Percentiles rank a stretch among this genome's conserved stretches.
phyloP scores from a whole-genome alignment of 2,888 invertebrate species.

The Orthosia incerta region DNA sequence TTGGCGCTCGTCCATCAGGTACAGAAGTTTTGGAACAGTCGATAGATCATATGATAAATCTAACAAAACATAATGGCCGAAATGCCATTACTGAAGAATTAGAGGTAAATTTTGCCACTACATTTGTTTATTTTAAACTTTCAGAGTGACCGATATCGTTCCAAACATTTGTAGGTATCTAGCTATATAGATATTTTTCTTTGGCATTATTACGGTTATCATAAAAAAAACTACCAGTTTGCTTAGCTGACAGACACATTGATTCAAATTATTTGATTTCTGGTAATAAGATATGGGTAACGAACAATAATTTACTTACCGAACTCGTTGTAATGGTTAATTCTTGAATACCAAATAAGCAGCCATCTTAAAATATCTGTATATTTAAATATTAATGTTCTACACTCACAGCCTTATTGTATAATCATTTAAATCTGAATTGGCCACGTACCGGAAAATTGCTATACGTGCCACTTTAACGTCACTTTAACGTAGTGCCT shows the following conservation, averaged over 20 bases:
- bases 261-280: not conserved
- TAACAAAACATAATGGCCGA: conserved; percentile 73
- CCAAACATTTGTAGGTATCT: not conserved
- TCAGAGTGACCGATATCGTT: not conserved
- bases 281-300: not conserved
- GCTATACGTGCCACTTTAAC: conserved; percentile 21
- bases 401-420: not conserved
- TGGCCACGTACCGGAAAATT: conserved; percentile 39
- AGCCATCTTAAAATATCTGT: not conserved
- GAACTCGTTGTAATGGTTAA: not conserved
- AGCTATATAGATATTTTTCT: not conserved
- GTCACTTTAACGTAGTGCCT: not conserved
- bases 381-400: not conserved
- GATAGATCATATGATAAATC: conserved; percentile 92
- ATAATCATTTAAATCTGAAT: not conserved
- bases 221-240: not conserved
- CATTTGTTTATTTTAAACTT: not conserved
- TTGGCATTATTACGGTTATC: no score
- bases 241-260: not conserved
- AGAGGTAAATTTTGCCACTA: conserved; percentile 66
- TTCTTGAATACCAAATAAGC: not conserved
- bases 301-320: no score
- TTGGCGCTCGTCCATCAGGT: conserved; percentile 92
- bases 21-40: conserved; percentile 91
- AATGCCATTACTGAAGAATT: conserved; percentile 93